Conservation (phyloP, 2,888 invertebrate genomes). For the Drosophila austrosaltans region DNA sequence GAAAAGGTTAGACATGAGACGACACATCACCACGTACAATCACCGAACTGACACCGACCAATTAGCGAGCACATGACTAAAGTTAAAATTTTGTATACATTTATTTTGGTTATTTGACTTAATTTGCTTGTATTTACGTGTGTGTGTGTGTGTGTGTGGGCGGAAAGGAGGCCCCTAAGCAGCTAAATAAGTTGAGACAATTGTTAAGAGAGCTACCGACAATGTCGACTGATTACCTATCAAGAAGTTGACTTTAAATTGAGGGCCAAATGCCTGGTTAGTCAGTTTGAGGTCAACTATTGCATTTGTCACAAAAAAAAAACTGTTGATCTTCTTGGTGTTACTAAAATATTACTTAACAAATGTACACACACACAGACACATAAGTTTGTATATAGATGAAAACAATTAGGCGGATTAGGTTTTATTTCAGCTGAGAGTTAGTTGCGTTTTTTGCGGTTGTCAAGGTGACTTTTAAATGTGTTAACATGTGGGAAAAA, state of each 20-base stretch:
- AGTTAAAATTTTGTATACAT: conserved; percentile 17
- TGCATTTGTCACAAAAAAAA: conserved; percentile 36
- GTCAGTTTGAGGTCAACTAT: conserved; percentile 39
- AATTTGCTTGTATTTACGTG: conserved; percentile 35
- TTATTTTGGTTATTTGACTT: conserved; percentile 53
- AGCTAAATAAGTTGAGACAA: conserved; percentile 37
- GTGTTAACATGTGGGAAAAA: conserved; percentile 22
- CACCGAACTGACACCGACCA: conserved; percentile 54
- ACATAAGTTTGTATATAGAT: conserved; percentile 10
- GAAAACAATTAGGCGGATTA: conserved; percentile 41
- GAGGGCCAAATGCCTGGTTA: conserved; percentile 16
- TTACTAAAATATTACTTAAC: conserved; percentile 1
- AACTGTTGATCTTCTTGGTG: conserved; percentile 20
- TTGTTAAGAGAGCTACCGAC: conserved; percentile 26
- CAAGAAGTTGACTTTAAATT: conserved; percentile 29
- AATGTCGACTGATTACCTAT: conserved; percentile 44
- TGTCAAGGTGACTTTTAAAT: conserved; percentile 28
- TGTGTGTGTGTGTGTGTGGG: conserved; percentile 25
- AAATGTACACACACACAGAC: conserved; percentile 2
- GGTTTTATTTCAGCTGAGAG: conserved; percentile 49
- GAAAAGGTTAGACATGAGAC: conserved; percentile 14
- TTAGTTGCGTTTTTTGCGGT: conserved; percentile 58
- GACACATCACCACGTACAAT: conserved; percentile 63
- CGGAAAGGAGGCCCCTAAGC: conserved; percentile 19
- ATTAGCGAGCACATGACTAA: conserved; percentile 63